These are phyloP conservation scores for Trilocha varians DNA, from an alignment of 2,888 invertebrate genomes.

Conservation along the genomic window DNA sequence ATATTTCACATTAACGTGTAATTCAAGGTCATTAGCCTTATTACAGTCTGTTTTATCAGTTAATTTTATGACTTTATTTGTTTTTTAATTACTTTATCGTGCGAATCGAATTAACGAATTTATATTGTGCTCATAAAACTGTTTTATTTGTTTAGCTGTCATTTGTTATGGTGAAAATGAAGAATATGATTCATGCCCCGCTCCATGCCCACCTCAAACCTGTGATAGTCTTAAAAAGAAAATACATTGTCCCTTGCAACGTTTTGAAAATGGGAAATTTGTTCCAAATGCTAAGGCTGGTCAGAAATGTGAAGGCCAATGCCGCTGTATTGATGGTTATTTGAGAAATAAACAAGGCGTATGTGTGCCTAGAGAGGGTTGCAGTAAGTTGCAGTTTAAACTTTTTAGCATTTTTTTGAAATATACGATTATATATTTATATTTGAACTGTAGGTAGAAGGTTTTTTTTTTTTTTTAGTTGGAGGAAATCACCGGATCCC, in stretches of 20 bases:
- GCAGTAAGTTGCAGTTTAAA: background rate
- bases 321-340: slow-evolving; percentile 1
- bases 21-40: background rate
- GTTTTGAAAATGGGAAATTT: slow-evolving; percentile 6
- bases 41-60: too few relatives aligned
- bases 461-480: too few relatives aligned
- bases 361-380: slow-evolving; percentile 1
- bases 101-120: too few relatives aligned
- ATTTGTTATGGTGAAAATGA: slow-evolving; percentile 5
- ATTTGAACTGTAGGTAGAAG: too few relatives aligned
- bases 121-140: slow-evolving; percentile 5
- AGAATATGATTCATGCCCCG: slow-evolving; percentile 11
- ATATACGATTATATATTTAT: too few relatives aligned
- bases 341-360: slow-evolving; percentile 6
- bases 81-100: too few relatives aligned
- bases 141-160: background rate
- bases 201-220: slow-evolving; percentile 14
- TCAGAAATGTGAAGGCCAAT: slow-evolving; percentile 6
- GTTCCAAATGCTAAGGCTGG: background rate
- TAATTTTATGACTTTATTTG: too few relatives aligned
- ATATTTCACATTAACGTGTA: too few relatives aligned
- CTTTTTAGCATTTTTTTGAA: too few relatives aligned
- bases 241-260: too few relatives aligned
- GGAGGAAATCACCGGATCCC: too few relatives aligned
- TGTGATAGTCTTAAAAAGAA: slow-evolving; percentile 9